Percentiles rank a stretch among this genome's conserved stretches.
Evolutionary conservation across 2,113 vertebrate genomes (phyloP).

Genomic region (Barnardius zonarius): DNA sequence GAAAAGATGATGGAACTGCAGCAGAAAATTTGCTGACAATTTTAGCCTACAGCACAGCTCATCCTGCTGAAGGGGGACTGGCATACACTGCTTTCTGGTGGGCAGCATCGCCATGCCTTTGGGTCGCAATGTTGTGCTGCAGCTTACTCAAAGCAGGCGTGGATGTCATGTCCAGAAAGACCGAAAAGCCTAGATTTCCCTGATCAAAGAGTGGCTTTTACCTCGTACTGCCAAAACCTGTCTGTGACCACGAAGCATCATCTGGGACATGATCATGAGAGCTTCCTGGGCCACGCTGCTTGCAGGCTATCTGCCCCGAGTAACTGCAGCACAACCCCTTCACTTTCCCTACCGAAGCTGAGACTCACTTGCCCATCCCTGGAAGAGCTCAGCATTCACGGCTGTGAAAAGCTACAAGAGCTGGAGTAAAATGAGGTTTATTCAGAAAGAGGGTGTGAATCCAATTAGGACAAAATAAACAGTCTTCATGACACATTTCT

Average conservation of each 20-base stretch:
- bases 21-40: background rate
- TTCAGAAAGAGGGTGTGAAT: conserved; percentile 16
- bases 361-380: background rate
- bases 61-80: background rate
- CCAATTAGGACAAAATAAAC: conserved; percentile 35
- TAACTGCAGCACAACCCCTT: background rate
- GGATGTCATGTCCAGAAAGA: background rate
- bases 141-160: background rate
- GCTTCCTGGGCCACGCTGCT: accelerated
- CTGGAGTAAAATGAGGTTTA: background rate
- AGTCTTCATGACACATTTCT: background rate
- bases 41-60: background rate
- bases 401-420: background rate
- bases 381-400: background rate
- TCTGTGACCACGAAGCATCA: background rate
- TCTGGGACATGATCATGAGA: background rate
- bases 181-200: background rate
- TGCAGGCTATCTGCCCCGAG: background rate
- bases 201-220: background rate
- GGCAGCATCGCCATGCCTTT: background rate
- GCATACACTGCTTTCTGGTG: background rate
- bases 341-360: background rate
- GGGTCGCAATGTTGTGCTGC: background rate
- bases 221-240: background rate
- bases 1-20: background rate